phyloP scores from a whole-genome alignment of 2,113 vertebrate species.

The Mormyrus iriodes region DNA sequence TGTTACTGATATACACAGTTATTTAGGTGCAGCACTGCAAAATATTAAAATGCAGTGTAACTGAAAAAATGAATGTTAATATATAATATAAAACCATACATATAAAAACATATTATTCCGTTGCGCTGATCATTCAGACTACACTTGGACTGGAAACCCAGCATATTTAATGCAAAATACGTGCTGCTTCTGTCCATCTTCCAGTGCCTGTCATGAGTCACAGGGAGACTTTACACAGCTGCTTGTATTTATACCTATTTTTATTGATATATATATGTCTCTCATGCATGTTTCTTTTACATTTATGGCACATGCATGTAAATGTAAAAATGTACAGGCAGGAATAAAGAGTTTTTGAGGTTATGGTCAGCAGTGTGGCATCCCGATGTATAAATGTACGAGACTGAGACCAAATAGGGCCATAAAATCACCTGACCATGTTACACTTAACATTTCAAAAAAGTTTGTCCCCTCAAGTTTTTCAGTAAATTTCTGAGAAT shows the following conservation, averaged over 20 bases:
- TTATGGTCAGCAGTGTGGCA: not conserved
- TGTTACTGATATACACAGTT: not conserved
- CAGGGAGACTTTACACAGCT: not conserved
- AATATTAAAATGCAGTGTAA: not conserved
- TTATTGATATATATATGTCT: not conserved
- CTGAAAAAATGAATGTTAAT: not conserved
- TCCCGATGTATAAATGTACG: not conserved
- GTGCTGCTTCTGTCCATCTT: not conserved
- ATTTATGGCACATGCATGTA: not conserved
- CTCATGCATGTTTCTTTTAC: too few relatives aligned
- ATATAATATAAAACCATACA: too few relatives aligned
- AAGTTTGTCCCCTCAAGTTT: not conserved
- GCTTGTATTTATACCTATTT: not conserved
- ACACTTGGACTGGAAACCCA: not conserved
- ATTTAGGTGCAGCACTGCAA: not conserved
- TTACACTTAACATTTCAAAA: not conserved
- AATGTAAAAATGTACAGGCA: not conserved
- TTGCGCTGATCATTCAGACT: too few relatives aligned
- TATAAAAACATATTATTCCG: not conserved
- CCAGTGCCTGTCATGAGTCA: not conserved
- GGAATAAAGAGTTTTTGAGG: not conserved
- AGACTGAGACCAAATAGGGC: not conserved
- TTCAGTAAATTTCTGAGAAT: not conserved
- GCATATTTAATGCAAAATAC: not conserved
- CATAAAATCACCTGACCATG: not conserved